Evolutionary conservation across 2,888 invertebrate genomes (phyloP).

Genomic region (Drosophila robusta): DNA sequence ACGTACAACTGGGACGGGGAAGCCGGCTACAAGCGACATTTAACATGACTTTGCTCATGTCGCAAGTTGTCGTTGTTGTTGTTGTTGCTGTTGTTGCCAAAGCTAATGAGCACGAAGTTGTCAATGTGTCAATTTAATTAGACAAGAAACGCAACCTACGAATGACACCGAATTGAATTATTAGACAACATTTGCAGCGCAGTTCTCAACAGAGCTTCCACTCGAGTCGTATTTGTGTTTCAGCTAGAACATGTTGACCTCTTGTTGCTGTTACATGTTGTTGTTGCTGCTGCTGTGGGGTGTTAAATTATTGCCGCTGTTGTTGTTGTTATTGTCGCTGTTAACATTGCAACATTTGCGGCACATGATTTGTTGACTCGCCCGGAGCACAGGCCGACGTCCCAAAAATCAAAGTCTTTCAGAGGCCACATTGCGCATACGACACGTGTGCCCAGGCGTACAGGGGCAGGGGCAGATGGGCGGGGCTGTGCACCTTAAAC

Average conservation of each 20-base stretch:
- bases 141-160: slow-evolving; percentile 71
- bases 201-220: slow-evolving; percentile 22
- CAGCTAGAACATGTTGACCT: slow-evolving; percentile 20
- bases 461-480: background rate
- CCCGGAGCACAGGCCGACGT: background rate
- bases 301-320: slow-evolving; percentile 31
- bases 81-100: slow-evolving; percentile 41
- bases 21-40: slow-evolving; percentile 34
- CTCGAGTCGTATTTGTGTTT: slow-evolving; percentile 25
- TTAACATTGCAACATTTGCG: slow-evolving; percentile 63
- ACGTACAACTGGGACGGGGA: slow-evolving; percentile 11
- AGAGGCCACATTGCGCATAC: slow-evolving; percentile 56
- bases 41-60: slow-evolving; percentile 54
- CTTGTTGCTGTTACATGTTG: slow-evolving; percentile 2
- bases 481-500: background rate
- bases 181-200: slow-evolving; percentile 62
- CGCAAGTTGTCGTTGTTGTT: slow-evolving; percentile 33
- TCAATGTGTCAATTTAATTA: slow-evolving; percentile 83
- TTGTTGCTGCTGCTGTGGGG: slow-evolving; percentile 18
- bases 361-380: slow-evolving; percentile 53
- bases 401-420: slow-evolving; percentile 45
- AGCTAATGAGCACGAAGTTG: slow-evolving; percentile 81
- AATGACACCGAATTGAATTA: slow-evolving; percentile 82
- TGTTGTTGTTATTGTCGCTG: slow-evolving; percentile 36
- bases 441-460: slow-evolving; percentile 33